phyloP scores from a whole-genome alignment of 2,888 invertebrate species.

The Gymnocheta viridis region DNA sequence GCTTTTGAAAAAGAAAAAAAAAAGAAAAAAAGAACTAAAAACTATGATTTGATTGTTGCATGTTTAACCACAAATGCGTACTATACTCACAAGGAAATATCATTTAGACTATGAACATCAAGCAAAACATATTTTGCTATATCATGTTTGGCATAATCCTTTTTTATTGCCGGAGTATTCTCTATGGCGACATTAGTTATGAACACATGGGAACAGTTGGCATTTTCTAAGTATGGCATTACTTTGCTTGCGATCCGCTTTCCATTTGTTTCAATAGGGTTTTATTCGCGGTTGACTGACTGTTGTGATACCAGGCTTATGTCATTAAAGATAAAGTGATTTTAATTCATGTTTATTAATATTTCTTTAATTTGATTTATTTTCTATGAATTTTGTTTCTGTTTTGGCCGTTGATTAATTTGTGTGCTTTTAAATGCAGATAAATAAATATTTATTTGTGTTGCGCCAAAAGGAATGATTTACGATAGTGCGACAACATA shows the following conservation, averaged over 20 bases:
- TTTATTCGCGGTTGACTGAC: conserved; percentile 10
- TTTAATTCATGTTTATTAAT: conserved; percentile 63
- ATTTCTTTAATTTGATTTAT: conserved; percentile 64
- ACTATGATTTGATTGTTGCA: conserved; percentile 55
- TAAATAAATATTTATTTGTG: not conserved
- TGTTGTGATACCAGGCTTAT: conserved; percentile 40
- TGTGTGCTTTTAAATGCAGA: conserved; percentile 8
- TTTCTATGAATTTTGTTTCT: conserved; percentile 35
- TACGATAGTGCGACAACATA: conserved; percentile 11
- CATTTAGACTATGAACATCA: not conserved
- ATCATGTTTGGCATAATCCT: conserved; percentile 63
- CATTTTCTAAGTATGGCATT: conserved; percentile 40
- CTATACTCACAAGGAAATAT: conserved; percentile 10
- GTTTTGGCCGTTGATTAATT: conserved; percentile 60
- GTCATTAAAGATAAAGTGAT: conserved; percentile 65
- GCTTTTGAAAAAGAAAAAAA: not conserved
- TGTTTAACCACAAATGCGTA: conserved; percentile 35
- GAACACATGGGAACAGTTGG: conserved; percentile 66
- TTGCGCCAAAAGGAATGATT: conserved; percentile 33
- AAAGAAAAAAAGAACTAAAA: not conserved
- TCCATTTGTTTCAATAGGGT: conserved; percentile 36
- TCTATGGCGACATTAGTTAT: conserved; percentile 67
- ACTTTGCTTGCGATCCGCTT: conserved; percentile 24
- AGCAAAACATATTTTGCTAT: conserved; percentile 39
- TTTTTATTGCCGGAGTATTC: conserved; percentile 54